Evolutionary conservation across 2,113 vertebrate genomes (phyloP), one percentile per base, ranked within the genome.

Genomic region (Chrysemys picta): DNA sequence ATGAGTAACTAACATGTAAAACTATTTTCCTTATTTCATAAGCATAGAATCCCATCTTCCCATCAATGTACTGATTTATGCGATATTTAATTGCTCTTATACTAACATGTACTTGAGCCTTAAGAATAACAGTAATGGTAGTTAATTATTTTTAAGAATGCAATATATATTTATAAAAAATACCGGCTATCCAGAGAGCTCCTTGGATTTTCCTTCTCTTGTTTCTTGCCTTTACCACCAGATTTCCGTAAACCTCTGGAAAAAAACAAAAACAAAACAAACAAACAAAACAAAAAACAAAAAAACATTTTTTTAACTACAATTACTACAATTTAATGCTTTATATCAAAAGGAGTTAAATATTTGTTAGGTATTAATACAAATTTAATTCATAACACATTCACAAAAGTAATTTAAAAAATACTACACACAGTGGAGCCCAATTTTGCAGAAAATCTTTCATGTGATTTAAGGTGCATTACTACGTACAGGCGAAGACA

Each of bases 161-260:
- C 6, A 84, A 47, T 38, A 76, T 31, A 24, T 38, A 72, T 38
- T 9, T 83, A 86, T 38, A 86, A 89, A 96, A 14, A 82, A 72
- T 98, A 99, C 99, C 99, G 99, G 99, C 99, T 99, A 93, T 99
- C 99, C 96, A 99, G 96, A 89, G 99, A 99, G 17, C 98, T 96
- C 95, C 99, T 98, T 53, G 98, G 95, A 8, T 98, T 97, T 90
- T 99, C 99, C 96, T 99, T 99, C 88, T 99, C 99, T 13, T 98
- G 98, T 96, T 99, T 99, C 95, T 98, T 99, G 31, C 99, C 99
- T 97, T 99, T 99, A 57, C 99, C 99, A 4, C 99, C 99, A 54
- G 99, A 99, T 95, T 99, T 99, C 84, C 99, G 97, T 38, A 99
- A 98, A 82, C 99, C 99, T 49, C 99, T 99, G 94, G 91, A 24